Conservation (phyloP, 2,113 vertebrate species). For the Upupa epops region DNA sequence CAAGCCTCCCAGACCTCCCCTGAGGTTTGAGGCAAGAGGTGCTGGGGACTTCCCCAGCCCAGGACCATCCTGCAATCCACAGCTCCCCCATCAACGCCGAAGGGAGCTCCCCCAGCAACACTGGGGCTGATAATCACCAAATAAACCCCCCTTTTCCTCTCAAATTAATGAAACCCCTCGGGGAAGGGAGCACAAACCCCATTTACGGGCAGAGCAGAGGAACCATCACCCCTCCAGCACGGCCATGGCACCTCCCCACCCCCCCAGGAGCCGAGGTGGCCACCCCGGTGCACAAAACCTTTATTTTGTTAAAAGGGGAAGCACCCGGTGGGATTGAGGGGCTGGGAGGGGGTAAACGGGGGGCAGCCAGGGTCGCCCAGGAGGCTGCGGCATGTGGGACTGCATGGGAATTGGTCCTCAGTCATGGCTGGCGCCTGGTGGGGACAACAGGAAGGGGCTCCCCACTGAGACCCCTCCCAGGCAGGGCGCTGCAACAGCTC, state of each 20-base stretch:
- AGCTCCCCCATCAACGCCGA: accelerated
- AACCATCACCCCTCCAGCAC: accelerated
- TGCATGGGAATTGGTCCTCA: neutral
- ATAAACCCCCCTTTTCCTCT: accelerated
- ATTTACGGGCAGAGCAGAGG: neutral
- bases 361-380: accelerated
- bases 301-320: constrained; percentile 13
- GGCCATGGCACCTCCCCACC: neutral
- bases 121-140: neutral
- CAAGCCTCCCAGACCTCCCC: neutral
- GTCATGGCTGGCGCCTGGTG: accelerated
- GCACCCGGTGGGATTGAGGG: accelerated
- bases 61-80: neutral
- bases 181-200: neutral
- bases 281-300: accelerated
- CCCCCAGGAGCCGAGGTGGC: neutral
- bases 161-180: neutral
- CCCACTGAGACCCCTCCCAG: neutral
- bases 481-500: accelerated
- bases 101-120: accelerated
- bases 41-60: too few species aligned
- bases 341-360: accelerated
- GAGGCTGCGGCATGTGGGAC: accelerated
- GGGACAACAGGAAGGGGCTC: neutral
- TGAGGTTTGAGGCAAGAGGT: accelerated